Base-by-base conservation (phyloP, 2,888 invertebrate genomes). In the Lysandra bellargus region DNA sequence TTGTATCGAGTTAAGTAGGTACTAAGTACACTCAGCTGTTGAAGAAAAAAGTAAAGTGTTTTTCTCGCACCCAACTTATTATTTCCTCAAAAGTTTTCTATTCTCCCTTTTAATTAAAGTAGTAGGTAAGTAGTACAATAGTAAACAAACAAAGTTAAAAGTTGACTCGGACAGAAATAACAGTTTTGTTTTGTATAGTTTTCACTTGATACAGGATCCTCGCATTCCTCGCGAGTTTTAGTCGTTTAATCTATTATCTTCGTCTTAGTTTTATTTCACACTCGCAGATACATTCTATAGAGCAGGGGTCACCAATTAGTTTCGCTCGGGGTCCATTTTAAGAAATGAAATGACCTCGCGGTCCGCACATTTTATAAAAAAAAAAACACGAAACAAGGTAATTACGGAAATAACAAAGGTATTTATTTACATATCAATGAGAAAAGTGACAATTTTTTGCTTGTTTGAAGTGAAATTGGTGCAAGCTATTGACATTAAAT, bases 91-190 rank as follows among this genome's bases (percentile, higher is more conserved):
- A 69, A 69, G 30, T 69, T 69, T 69, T 69, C 33, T 69, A 69
- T 37, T 37, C 69, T 69, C 14, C 14, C 14, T 69, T 69, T 69
- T 69, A 69, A 69, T 33, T 37, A 33, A 69, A 69, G 69, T 37
- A 69, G 69, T 64, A 7, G 23, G 30, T 69, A 69, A 64, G 12
- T 69, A 69, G 23, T 69, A 69, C 69, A 69, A 69, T 69, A 37
- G 69, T 14, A 14, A 69, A 33, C 33, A 69, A 33, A 69, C 69
- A 37, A 5, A 37, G 69, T 69, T 14, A 37, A 69, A 69, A 69
- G 69, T 69, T 69, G 14, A 33, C 7, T 37, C 0, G 14, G 12
- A 30, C 30, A 30, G 64, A 64, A 64, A 30, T 37, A 69, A 69
- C 14, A 69, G 33, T 69, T 69, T 69, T 33, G 33, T 69, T 69